Conservation (phyloP, 2,113 vertebrate genomes). For the Ifrita kowaldi region DNA sequence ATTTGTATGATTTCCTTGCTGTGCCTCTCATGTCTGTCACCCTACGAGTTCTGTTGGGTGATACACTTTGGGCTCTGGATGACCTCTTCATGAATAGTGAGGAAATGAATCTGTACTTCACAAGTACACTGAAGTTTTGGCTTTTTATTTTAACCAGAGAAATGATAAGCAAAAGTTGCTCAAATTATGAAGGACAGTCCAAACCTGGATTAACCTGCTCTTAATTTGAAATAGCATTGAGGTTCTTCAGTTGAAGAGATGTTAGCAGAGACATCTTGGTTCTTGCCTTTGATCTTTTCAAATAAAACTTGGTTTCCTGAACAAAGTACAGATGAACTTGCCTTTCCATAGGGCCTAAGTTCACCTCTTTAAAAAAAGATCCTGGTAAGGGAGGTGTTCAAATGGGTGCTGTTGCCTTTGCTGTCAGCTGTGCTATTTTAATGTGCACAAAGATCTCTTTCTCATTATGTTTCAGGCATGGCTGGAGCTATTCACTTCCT, state of each 20-base stretch:
- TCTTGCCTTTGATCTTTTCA: background rate
- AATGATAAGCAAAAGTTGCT: background rate
- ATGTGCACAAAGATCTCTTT: background rate
- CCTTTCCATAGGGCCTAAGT: background rate
- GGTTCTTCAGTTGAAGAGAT: background rate
- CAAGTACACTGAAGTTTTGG: background rate
- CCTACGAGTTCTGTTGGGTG: background rate
- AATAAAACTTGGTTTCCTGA: background rate
- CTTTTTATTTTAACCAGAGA: background rate
- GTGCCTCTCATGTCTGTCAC: background rate
- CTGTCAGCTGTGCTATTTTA: background rate
- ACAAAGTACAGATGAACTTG: background rate
- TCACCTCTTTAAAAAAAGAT: background rate
- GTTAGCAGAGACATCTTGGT: background rate
- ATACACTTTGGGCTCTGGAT: background rate
- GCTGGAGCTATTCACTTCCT: slow-evolving; percentile 92
- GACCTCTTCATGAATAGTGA: background rate
- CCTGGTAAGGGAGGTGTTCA: background rate
- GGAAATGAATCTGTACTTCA: background rate
- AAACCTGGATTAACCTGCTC: background rate
- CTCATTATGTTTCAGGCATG: slow-evolving; percentile 79
- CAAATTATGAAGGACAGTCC: background rate
- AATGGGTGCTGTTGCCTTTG: background rate
- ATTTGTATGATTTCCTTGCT: background rate
- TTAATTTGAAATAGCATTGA: background rate